Conservation (phyloP, 2,797 vertebrate genomes). For the Phrynocephalus guinanensis region DNA sequence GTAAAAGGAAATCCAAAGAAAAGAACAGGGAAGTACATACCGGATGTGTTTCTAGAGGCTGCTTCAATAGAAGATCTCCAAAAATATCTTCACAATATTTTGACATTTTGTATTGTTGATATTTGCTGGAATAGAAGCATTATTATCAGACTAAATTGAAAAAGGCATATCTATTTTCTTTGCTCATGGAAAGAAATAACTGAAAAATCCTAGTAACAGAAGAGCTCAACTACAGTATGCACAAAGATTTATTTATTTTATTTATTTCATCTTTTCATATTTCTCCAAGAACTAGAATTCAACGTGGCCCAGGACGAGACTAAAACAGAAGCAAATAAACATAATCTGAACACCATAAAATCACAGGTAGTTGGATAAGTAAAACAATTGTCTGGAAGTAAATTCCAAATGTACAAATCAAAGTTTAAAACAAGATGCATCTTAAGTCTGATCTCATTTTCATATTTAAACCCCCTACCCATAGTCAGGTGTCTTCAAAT, state of each 20-base stretch:
- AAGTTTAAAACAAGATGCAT: slow-evolving; percentile 31
- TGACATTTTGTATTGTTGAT: slow-evolving; percentile 99
- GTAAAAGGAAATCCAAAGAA: slow-evolving; percentile 48
- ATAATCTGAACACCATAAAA: not conserved
- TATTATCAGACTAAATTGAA: slow-evolving; percentile 47
- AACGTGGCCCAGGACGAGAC: too few relatives aligned
- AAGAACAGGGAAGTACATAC: slow-evolving; percentile 78
- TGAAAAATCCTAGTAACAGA: slow-evolving; percentile 37
- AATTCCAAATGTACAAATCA: slow-evolving; percentile 43
- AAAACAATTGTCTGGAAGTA: slow-evolving; percentile 38
- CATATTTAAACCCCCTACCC: not conserved
- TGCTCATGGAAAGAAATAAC: not conserved
- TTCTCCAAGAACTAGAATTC: too few relatives aligned
- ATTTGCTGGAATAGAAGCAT: slow-evolving; percentile 85
- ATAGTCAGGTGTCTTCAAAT: not conserved
- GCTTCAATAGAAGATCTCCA: slow-evolving; percentile 94
- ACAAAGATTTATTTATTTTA: slow-evolving; percentile 26
- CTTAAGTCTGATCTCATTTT: slow-evolving; percentile 11
- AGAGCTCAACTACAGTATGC: slow-evolving; percentile 38
- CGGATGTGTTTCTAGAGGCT: slow-evolving; percentile 88
- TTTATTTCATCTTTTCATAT: too few relatives aligned
- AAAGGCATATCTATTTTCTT: slow-evolving; percentile 46
- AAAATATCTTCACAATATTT: slow-evolving; percentile 98
- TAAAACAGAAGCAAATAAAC: too few relatives aligned
- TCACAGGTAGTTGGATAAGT: slow-evolving; percentile 24